Evolutionary conservation across 2,888 invertebrate genomes (phyloP), one percentile per base, ranked within the genome.

Genomic region (Eupithecia subfuscata): DNA sequence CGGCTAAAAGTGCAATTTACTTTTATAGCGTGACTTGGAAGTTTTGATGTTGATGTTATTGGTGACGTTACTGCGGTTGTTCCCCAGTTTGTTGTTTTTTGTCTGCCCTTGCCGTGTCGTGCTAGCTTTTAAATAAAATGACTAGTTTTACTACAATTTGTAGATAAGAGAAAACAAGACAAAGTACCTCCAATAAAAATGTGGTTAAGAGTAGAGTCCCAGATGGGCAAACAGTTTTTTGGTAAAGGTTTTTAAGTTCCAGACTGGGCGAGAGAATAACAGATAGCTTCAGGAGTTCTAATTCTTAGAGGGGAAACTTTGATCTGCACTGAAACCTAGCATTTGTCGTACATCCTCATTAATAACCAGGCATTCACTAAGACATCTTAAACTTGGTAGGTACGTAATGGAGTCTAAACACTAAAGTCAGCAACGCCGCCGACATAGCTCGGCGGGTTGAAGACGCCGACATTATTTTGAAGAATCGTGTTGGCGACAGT

Each of bases 21-120:
- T 92, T 90, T 90, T 88, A 89, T 90, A 83, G 89, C 89, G 88
- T 90, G 88, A 87, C 89, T 86, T 87, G 82, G 84, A 91, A 90
- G 81, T 91, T 92, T 90, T 86, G 84, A 88, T 89, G 87, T 84
- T 84, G 60, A 60, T 60, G 60, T 60, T 60, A 84, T 73, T 73
- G 74, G 74, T 76, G 70, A 73, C 70, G 64, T 73, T 73, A 73
- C 52, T 64, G 76, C 68, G 73, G 73, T 73, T 73, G 70, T 73
- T 71, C 69, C 48, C 63, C 64, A 63, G 45, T 37, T 68, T 22
- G 48, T 67, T 56, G 69, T 68, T 76, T 70, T 64, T 75, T 16
- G 56, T 34, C 69, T 72, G 37, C 25, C 37, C 70, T 60, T 60
- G 40, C 40, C 60, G 40, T 37, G 22, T 25, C 5, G 12, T 60